Evolutionary conservation across 2,113 vertebrate genomes (phyloP), one percentile per base, ranked within the genome.

Genomic region (Daubentonia madagascariensis): DNA sequence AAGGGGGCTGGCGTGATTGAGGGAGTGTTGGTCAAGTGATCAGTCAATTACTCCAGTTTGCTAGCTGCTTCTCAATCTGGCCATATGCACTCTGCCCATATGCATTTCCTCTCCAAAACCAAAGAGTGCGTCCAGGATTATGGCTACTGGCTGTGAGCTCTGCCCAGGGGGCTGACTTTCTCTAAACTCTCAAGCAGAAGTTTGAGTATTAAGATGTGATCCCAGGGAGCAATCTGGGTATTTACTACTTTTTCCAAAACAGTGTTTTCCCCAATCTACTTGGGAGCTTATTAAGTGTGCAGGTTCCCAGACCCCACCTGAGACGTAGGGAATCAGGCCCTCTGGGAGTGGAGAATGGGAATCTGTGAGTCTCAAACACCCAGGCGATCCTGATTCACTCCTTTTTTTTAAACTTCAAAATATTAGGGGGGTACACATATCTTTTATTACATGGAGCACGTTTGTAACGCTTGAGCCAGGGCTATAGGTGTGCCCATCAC

Each of bases 71-170:
- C 40, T 37, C 32, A 25, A 23, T n/a, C 57, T 57, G 37, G 50
- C 48, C 30, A 5, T 6, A 12, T 10, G 0, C 0, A 0, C 8
- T 30, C 11, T 30, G 5, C 5, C 1, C 48, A 1, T 35, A 9
- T 1, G 4, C 13, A n/a, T 32, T 84, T 70, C 43, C 20, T 85
- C 81, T 78, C 37, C 32, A 22, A 72, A 81, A 52, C 12, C 8
- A 17, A 65, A 40, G 14, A 6, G 9, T 45, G 25, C 18, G 8
- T 45, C 9, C 11, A 8, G 45, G 23, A 30, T 12, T 32, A 9
- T 4, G 25, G 11, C 45, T 0, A 23, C 8, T 4, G 0, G 13
- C 1, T 0, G 10, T 59, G 43, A 35, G 40, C 63, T 80, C 48
- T 93, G 83, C 57, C 76, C 61, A 6, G 20, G 67, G 76, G 73